Conservation (phyloP, 1,140 invertebrate species). For the Procambarus clarkii region DNA sequence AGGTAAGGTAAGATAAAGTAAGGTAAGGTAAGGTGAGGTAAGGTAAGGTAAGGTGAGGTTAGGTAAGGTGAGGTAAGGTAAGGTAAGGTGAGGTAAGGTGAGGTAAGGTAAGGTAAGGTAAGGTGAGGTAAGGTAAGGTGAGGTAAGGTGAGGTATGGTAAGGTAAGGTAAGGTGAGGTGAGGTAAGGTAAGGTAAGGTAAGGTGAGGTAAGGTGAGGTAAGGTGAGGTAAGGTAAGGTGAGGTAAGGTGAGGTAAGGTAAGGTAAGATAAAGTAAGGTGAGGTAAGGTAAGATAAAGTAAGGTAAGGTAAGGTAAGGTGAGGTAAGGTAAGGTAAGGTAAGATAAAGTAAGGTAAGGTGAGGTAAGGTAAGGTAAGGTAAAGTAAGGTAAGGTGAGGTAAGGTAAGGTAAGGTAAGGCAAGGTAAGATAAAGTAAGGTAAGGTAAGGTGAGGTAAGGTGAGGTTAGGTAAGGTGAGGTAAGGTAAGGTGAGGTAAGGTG, state of each 20-base stretch:
- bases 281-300: slow-evolving; percentile 26
- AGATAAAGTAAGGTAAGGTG: slow-evolving; percentile 4
- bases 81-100: slow-evolving; percentile 10
- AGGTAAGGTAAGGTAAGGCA: slow-evolving; percentile 26
- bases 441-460: not conserved
- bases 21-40: not conserved
- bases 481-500: not conserved
- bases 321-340: not conserved
- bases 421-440: slow-evolving; percentile 17
- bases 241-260: slow-evolving; percentile 11
- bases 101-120: slow-evolving; percentile 22
- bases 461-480: not conserved
- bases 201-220: slow-evolving; percentile 21
- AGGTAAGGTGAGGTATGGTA: slow-evolving; percentile 6
- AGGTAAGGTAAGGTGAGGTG: slow-evolving; percentile 30
- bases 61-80: slow-evolving; percentile 15
- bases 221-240: slow-evolving; percentile 2
- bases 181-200: slow-evolving; percentile 24
- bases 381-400: not conserved
- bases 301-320: not conserved
- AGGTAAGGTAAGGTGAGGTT: slow-evolving; percentile 4
- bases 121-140: slow-evolving; percentile 17
- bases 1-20: not conserved
- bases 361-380: not conserved
- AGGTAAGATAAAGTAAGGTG: slow-evolving; percentile 11